Evolutionary conservation across 2,113 vertebrate species (phyloP).

Genomic region (Spea multiplicata): DNA sequence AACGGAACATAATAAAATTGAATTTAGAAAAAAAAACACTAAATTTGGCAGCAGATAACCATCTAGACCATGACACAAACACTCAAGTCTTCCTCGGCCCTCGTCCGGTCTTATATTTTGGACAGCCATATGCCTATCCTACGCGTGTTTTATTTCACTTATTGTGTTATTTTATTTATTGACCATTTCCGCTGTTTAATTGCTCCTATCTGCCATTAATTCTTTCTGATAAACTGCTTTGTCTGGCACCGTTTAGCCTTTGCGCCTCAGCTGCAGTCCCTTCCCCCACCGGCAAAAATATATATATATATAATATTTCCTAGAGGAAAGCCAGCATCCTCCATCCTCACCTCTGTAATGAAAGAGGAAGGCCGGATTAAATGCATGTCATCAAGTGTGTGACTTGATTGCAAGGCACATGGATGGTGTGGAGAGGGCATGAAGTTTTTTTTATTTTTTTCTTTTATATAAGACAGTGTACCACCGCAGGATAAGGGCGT

Average conservation of each 20-base stretch:
- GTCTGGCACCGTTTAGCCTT: neutral
- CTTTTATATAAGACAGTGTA: neutral
- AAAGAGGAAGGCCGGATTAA: constrained; percentile 11
- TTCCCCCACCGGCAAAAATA: neutral
- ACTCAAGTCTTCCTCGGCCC: too few relatives aligned
- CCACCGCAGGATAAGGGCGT: constrained; percentile 19
- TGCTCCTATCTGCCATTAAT: neutral
- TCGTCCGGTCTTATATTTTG: too few relatives aligned
- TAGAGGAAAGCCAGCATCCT: constrained; percentile 1
- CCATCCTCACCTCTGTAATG: constrained; percentile 17
- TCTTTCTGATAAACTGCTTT: neutral
- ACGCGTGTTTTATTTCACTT: too few relatives aligned
- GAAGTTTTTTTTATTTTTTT: constrained; percentile 9
- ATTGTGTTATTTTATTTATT: too few relatives aligned
- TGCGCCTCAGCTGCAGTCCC: neutral
- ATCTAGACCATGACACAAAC: too few relatives aligned
- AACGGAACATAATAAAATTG: neutral
- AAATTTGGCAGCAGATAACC: too few relatives aligned
- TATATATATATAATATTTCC: neutral
- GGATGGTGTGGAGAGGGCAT: neutral
- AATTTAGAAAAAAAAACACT: neutral
- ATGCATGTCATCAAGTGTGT: neutral
- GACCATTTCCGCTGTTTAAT: neutral
- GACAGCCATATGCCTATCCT: too few relatives aligned
- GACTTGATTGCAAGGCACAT: neutral